These are phyloP conservation scores for Paramormyrops hopkinsi DNA, from an alignment of 2,797 vertebrate genomes.

Conservation along the genomic window DNA sequence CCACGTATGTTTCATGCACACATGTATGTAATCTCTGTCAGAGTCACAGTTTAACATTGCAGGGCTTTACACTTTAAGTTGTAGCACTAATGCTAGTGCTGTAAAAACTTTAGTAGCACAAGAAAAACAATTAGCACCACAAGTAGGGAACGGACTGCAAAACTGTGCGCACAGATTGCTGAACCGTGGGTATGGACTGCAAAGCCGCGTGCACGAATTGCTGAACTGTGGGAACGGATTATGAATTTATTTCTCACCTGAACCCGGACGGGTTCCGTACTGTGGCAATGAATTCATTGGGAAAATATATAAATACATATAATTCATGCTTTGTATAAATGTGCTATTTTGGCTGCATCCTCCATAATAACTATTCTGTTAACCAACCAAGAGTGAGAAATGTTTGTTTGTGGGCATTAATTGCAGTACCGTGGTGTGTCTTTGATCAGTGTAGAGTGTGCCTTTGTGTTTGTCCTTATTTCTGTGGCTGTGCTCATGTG, in stretches of 20 bases:
- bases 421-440: not conserved
- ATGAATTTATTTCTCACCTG: not conserved
- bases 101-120: not conserved
- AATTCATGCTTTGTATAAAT: not conserved
- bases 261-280: not conserved
- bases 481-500: not conserved
- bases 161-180: not conserved
- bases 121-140: not conserved
- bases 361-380: not conserved
- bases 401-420: not conserved
- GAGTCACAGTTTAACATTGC: not conserved
- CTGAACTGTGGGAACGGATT: not conserved
- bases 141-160: not conserved
- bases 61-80: not conserved
- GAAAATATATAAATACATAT: not conserved
- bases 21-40: not conserved
- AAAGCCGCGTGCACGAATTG: not conserved
- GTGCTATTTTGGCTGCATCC: not conserved
- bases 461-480: not conserved
- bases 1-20: not conserved
- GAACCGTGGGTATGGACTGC: not conserved
- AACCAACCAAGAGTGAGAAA: not conserved
- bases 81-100: not conserved
- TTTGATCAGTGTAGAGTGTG: not conserved
- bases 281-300: not conserved